These are phyloP conservation scores for Thymelicus acteon DNA, from an alignment of 2,888 invertebrate genomes.

Conservation along the genomic window DNA sequence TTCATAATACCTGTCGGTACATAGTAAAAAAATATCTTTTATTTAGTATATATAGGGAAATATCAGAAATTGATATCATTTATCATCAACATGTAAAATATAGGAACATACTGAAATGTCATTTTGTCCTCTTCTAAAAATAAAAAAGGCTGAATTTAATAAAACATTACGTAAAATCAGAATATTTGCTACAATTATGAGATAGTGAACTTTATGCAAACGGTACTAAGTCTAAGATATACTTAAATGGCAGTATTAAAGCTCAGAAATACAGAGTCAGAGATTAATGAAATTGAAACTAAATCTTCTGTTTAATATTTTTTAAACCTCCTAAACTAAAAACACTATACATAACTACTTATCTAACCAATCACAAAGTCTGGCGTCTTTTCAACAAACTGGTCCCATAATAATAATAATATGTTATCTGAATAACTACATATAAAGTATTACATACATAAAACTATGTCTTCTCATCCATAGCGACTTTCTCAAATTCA, in stretches of 20 bases:
- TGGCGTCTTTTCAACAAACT: constrained; percentile 2
- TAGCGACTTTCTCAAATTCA: constrained; percentile 75
- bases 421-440: background rate
- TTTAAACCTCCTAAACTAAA: constrained; percentile 18
- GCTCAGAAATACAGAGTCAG: constrained; percentile 25
- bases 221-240: constrained; percentile 6
- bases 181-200: background rate
- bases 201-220: background rate
- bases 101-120: background rate
- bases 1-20: background rate
- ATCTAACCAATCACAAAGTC: constrained; percentile 31
- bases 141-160: background rate
- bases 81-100: background rate
- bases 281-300: constrained; percentile 10
- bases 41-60: background rate
- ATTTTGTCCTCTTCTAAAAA: background rate
- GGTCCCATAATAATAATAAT: background rate
- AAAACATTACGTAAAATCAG: background rate
- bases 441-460: background rate
- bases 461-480: constrained; percentile 48
- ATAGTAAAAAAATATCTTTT: constrained; percentile 1
- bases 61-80: background rate
- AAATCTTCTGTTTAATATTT: constrained; percentile 9
- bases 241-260: constrained; percentile 33
- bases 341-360: constrained; percentile 24